Percentiles rank a stretch among this genome's conserved stretches.
phyloP scores from a whole-genome alignment of 1,140 invertebrate species.

The Drosophila aff. region DNA sequence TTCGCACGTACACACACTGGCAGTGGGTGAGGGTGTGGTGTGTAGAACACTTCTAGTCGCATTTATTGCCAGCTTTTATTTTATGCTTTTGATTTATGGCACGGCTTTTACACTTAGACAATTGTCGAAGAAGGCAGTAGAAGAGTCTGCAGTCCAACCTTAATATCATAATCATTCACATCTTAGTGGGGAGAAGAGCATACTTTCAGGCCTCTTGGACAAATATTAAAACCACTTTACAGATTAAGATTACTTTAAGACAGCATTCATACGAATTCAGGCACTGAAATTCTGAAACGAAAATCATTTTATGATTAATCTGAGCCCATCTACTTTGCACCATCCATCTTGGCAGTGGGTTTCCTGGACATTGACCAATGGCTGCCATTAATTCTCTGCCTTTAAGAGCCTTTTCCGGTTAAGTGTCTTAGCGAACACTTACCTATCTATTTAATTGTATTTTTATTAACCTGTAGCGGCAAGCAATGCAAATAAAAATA shows the following conservation, averaged over 20 bases:
- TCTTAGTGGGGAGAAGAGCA: background rate
- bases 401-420: slow-evolving; percentile 52
- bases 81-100: slow-evolving; percentile 61
- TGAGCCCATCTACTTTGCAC: background rate
- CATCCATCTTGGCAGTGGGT: slow-evolving; percentile 21
- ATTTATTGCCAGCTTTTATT: slow-evolving; percentile 65
- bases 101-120: slow-evolving; percentile 37
- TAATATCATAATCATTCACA: slow-evolving; percentile 35
- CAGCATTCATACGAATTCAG: too few relatives aligned
- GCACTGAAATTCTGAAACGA: background rate
- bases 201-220: slow-evolving; percentile 27
- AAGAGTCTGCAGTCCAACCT: background rate
- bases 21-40: background rate
- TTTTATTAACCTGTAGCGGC: slow-evolving; percentile 27
- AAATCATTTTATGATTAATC: slow-evolving; percentile 23
- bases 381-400: slow-evolving; percentile 14
- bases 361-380: slow-evolving; percentile 37
- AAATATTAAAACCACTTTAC: background rate
- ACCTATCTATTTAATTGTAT: slow-evolving; percentile 38
- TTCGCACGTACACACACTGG: slow-evolving; percentile 60
- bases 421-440: slow-evolving; percentile 28
- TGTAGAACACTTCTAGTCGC: slow-evolving; percentile 46
- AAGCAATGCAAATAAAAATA: slow-evolving; percentile 10
- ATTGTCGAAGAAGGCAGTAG: background rate
- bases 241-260: slow-evolving; percentile 4